Percentiles rank a stretch among this genome's conserved stretches.
Conservation (phyloP, 2,888 invertebrate genomes). For the Neocrepidodera transversa region DNA sequence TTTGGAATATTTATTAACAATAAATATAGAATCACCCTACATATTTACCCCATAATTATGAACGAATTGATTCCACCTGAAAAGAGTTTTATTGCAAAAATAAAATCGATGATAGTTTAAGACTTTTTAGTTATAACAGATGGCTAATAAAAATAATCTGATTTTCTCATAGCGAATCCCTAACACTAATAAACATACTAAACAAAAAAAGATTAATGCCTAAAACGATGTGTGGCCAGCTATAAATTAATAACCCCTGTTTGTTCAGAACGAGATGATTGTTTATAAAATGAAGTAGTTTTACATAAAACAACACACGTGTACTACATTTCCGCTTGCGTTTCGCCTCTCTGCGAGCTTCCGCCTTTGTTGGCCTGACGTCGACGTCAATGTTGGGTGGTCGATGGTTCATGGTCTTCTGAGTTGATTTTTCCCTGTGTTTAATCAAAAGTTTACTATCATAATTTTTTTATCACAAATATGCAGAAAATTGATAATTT, state of each 20-base stretch:
- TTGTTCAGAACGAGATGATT: conserved; percentile 37
- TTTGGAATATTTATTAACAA: too few relatives aligned
- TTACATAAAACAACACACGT: conserved; percentile 33
- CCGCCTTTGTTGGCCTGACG: conserved; percentile 22
- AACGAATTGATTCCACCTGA: too few relatives aligned
- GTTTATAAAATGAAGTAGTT: conserved; percentile 33
- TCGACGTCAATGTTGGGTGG: conserved; percentile 12
- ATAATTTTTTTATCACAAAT: too few relatives aligned
- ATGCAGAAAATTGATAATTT: too few relatives aligned
- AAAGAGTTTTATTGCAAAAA: too few relatives aligned
- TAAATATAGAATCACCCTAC: too few relatives aligned
- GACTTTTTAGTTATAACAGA: not conserved
- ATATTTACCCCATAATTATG: too few relatives aligned
- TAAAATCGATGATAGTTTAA: too few relatives aligned
- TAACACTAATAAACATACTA: not conserved
- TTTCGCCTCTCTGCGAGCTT: conserved; percentile 28
- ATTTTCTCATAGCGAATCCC: not conserved
- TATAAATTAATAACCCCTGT: conserved; percentile 26
- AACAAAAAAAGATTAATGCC: conserved; percentile 1
- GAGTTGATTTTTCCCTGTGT: too few relatives aligned
- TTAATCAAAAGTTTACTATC: too few relatives aligned
- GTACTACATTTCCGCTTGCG: conserved; percentile 35
- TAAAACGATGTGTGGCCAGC: conserved; percentile 22
- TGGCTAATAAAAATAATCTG: not conserved
- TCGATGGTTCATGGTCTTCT: not conserved